Evolutionary conservation across 2,113 vertebrate species (phyloP).

Genomic region (Protobothrops mucrosquamatus): DNA sequence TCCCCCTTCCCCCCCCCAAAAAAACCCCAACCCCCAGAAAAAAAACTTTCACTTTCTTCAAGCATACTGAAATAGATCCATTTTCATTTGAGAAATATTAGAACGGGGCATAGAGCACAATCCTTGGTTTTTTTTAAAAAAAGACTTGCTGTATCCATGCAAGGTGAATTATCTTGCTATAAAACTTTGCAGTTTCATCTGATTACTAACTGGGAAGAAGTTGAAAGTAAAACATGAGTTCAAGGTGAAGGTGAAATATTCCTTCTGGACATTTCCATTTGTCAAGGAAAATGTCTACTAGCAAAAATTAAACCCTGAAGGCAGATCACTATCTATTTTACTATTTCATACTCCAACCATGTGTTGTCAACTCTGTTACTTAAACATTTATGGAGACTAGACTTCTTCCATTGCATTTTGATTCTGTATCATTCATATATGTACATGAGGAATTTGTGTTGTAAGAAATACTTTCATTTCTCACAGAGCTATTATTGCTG

Average conservation of each 20-base stretch:
- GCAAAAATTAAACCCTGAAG: conserved; percentile 28
- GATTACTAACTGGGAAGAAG: conserved; percentile 36
- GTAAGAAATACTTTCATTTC: background rate
- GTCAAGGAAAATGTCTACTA: conserved; percentile 44
- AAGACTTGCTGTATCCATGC: background rate
- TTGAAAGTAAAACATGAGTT: conserved; percentile 27
- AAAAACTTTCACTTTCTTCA: background rate
- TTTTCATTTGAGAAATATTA: fast-evolving
- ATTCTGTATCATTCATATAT: conserved; percentile 27
- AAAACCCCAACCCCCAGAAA: background rate
- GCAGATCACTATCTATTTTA: conserved; percentile 14
- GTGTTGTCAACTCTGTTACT: conserved; percentile 12
- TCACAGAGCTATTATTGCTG: background rate
- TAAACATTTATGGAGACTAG: conserved; percentile 20
- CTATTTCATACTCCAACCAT: conserved; percentile 5
- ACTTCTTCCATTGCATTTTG: background rate
- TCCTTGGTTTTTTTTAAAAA: background rate
- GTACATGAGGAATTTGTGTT: background rate
- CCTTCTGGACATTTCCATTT: conserved; percentile 53
- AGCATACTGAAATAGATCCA: fast-evolving
- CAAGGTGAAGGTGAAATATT: conserved; percentile 26
- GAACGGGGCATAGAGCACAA: fast-evolving
- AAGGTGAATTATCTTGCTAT: conserved; percentile 34
- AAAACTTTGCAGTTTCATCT: conserved; percentile 33
- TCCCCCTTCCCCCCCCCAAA: background rate